Evolutionary conservation across 2,113 vertebrate species (phyloP).

Genomic region (Python bivittatus): DNA sequence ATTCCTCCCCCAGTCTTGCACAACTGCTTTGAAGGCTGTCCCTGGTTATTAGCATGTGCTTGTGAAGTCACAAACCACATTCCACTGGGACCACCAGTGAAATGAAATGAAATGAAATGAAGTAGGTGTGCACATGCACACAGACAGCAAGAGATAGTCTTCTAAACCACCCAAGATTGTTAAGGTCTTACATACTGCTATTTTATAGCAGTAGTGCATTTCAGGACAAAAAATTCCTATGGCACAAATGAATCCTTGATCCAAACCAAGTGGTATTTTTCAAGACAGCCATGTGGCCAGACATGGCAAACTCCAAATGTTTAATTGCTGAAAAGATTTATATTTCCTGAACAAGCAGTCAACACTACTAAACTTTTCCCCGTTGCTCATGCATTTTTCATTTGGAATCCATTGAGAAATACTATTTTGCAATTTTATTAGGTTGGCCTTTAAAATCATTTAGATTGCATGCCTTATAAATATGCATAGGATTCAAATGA

Average conservation of each 20-base stretch:
- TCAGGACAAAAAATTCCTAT: not conserved
- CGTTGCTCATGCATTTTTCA: not conserved
- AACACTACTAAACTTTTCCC: not conserved
- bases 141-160: not conserved
- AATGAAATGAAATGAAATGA: not conserved
- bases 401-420: not conserved
- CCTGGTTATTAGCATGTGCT: not conserved
- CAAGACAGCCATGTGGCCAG: not conserved
- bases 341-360: not conserved
- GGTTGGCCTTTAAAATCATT: not conserved
- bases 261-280: not conserved
- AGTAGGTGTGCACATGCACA: not conserved
- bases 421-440: not conserved
- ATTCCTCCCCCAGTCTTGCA: not conserved
- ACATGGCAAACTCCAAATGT: not conserved
- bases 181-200: not conserved
- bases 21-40: not conserved
- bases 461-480: not conserved
- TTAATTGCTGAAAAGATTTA: not conserved
- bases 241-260: not conserved
- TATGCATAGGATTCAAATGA: not conserved
- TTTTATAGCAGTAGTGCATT: not conserved
- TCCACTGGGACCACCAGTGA: not conserved
- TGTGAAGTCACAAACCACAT: not conserved
- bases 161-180: not conserved